A percentile compares a stretch with the other conserved stretches of the same genome.
Conservation (phyloP, 1,140 invertebrate species). For the Anoplophora glabripennis region DNA sequence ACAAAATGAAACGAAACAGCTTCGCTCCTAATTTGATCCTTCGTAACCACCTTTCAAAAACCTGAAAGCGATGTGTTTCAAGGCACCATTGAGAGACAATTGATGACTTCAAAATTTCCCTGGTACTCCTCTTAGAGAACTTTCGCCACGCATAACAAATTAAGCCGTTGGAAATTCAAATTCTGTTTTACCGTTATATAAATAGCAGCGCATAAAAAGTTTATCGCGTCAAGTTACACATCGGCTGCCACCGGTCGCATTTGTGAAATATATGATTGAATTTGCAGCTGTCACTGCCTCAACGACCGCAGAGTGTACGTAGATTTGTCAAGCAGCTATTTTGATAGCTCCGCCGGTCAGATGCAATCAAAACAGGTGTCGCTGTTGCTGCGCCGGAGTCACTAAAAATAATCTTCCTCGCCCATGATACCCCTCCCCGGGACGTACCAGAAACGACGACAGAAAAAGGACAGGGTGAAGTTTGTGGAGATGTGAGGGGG, state of each 20-base stretch:
- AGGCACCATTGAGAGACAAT: neutral
- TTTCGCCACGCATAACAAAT: neutral
- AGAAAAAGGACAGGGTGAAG: too few relatives aligned
- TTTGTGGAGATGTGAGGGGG: too few relatives aligned
- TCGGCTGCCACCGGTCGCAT: neutral
- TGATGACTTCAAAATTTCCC: neutral
- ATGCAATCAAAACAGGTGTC: conserved; percentile 17
- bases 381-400: neutral
- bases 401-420: neutral
- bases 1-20: too few relatives aligned
- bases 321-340: conserved; percentile 4
- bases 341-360: conserved; percentile 19
- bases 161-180: neutral
- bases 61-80: too few relatives aligned
- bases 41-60: too few relatives aligned
- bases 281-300: conserved; percentile 15
- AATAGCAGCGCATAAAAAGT: neutral
- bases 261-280: conserved; percentile 3
- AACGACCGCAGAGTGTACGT: neutral
- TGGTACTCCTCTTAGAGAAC: neutral
- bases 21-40: too few relatives aligned
- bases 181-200: neutral
- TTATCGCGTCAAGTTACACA: neutral
- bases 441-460: neutral
- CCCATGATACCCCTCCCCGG: neutral